Conservation (phyloP, 2,888 invertebrate genomes). For the Xylophagus ater region DNA sequence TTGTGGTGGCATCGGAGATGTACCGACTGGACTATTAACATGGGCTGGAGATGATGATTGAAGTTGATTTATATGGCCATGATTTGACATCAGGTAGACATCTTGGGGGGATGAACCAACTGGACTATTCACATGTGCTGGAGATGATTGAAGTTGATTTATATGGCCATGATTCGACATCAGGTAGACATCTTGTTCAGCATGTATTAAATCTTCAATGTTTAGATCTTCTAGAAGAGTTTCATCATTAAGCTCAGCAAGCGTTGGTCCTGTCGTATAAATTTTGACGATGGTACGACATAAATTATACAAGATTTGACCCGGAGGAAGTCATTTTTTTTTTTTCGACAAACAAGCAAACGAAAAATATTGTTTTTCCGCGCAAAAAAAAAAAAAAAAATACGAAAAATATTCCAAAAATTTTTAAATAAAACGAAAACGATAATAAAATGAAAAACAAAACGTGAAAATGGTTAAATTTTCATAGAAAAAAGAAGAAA, state of each 20-base stretch:
- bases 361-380: no score
- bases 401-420: no score
- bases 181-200: slow-evolving; percentile 12
- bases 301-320: neutral
- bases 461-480: no score
- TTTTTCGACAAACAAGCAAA: no score
- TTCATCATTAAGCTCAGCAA: slow-evolving; percentile 77
- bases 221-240: slow-evolving; percentile 68
- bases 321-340: neutral
- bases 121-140: slow-evolving; percentile 27
- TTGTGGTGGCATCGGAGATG: slow-evolving; percentile 26
- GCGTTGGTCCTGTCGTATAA: slow-evolving; percentile 52
- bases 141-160: slow-evolving; percentile 26
- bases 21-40: slow-evolving; percentile 24
- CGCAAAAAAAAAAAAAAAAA: no score
- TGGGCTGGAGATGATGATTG: slow-evolving; percentile 27
- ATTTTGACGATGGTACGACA: neutral
- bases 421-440: no score
- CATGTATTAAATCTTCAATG: slow-evolving; percentile 60
- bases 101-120: slow-evolving; percentile 25
- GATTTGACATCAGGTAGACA: slow-evolving; percentile 12
- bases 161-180: slow-evolving; percentile 17
- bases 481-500: no score
- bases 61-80: slow-evolving; percentile 23
- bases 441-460: no score